Conservation (phyloP, 2,797 vertebrate genomes). For the Clarias fuscus region DNA sequence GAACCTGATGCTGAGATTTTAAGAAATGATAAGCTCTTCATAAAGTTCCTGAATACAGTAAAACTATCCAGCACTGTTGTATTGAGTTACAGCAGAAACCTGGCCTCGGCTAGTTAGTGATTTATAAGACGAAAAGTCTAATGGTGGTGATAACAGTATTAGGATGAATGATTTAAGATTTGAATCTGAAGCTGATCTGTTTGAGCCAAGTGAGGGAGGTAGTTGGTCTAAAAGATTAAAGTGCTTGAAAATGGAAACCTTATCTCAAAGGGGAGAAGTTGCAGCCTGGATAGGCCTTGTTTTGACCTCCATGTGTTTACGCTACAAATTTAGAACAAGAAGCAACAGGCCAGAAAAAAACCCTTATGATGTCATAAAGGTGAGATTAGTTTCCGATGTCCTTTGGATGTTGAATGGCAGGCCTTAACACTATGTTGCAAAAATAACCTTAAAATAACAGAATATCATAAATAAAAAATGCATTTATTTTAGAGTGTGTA, state of each 20-base stretch:
- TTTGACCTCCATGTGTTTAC: background rate
- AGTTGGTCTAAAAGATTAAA: background rate
- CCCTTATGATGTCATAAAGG: too few relatives aligned
- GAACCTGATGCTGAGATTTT: background rate
- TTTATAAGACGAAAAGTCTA: background rate
- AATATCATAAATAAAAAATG: too few relatives aligned
- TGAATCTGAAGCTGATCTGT: background rate
- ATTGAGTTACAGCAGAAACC: background rate
- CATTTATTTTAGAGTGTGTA: too few relatives aligned
- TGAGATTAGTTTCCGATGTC: too few relatives aligned
- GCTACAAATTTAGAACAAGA: background rate
- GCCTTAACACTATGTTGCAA: too few relatives aligned
- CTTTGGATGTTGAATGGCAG: too few relatives aligned
- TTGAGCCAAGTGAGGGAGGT: background rate
- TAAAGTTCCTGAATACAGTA: background rate
- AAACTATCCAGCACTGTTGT: background rate
- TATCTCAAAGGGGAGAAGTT: background rate
- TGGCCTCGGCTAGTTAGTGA: background rate
- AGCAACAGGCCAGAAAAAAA: background rate
- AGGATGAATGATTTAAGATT: background rate
- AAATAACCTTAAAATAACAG: too few relatives aligned
- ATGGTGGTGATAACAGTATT: background rate
- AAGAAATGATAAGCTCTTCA: background rate
- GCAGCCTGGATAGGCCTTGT: background rate
- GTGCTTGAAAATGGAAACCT: background rate